These are phyloP conservation scores for Meleagris gallopavo DNA, from an alignment of 2,113 vertebrate genomes.

Conservation along the genomic window DNA sequence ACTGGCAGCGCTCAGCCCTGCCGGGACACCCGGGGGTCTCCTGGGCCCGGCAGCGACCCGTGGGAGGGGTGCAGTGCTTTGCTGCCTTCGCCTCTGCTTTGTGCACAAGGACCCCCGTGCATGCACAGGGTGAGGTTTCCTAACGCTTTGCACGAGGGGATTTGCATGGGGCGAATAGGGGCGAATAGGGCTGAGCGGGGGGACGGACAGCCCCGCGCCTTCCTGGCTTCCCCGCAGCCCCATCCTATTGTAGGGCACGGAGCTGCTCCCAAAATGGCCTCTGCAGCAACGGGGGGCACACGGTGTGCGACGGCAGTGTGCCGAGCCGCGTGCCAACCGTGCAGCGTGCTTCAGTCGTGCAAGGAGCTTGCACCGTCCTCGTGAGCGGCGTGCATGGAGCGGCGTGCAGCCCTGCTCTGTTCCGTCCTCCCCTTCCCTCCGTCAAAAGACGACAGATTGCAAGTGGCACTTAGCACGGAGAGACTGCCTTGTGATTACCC, in stretches of 20 bases:
- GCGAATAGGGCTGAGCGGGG: neutral
- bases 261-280: neutral
- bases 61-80: no score
- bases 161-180: no score
- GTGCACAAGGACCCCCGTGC: neutral
- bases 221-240: neutral
- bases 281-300: neutral
- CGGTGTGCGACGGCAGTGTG: no score
- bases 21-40: neutral
- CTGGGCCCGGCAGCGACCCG: no score
- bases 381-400: neutral
- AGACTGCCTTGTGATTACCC: slow-evolving; percentile 55
- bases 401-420: neutral
- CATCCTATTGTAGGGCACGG: neutral
- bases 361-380: neutral
- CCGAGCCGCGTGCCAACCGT: neutral
- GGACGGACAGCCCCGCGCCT: neutral
- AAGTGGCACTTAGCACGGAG: slow-evolving; percentile 44
- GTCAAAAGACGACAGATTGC: slow-evolving; percentile 50
- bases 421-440: neutral
- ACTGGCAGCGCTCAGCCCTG: neutral
- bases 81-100: neutral
- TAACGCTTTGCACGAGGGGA: neutral
- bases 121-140: neutral
- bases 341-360: neutral